A percentile compares a stretch with the other conserved stretches of the same genome.
Conservation (phyloP, 2,113 vertebrate species). For the Pachypanchax playfairii region DNA sequence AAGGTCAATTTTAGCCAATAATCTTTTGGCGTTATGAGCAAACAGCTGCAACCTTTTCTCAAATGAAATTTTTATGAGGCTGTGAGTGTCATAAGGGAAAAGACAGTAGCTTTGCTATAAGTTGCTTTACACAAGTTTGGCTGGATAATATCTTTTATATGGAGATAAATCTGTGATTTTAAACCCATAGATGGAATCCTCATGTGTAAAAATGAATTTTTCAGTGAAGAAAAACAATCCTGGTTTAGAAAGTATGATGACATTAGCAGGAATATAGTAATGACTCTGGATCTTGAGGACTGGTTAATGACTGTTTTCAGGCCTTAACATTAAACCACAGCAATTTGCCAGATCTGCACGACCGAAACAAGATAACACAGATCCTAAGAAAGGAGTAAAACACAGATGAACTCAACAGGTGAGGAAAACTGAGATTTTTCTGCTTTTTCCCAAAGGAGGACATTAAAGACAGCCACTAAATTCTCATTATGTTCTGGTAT, state of each 20-base stretch:
- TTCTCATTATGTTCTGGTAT: background rate
- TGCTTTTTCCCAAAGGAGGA: no score
- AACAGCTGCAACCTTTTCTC: constrained; percentile 50
- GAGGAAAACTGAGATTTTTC: constrained; percentile 13
- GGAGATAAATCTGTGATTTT: background rate
- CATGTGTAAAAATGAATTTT: background rate
- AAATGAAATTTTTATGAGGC: constrained; percentile 32
- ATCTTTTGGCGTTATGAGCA: constrained; percentile 46
- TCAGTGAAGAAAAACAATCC: background rate
- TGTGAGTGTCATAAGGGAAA: constrained; percentile 14
- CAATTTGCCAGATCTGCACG: constrained; percentile 96
- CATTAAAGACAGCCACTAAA: background rate
- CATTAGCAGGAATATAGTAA: background rate
- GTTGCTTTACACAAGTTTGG: constrained; percentile 8
- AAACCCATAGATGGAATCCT: background rate
- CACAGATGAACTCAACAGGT: constrained; percentile 63
- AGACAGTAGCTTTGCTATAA: constrained; percentile 23
- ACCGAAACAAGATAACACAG: constrained; percentile 86
- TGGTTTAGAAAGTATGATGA: background rate
- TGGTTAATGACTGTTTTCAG: background rate
- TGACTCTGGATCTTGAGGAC: background rate
- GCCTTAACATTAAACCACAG: constrained; percentile 78
- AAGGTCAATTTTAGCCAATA: constrained; percentile 34
- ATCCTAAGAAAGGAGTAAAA: constrained; percentile 71
- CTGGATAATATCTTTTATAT: no score